These are phyloP conservation scores for Atta cephalotes DNA, from an alignment of 1,140 invertebrate species.

Conservation along the genomic window DNA sequence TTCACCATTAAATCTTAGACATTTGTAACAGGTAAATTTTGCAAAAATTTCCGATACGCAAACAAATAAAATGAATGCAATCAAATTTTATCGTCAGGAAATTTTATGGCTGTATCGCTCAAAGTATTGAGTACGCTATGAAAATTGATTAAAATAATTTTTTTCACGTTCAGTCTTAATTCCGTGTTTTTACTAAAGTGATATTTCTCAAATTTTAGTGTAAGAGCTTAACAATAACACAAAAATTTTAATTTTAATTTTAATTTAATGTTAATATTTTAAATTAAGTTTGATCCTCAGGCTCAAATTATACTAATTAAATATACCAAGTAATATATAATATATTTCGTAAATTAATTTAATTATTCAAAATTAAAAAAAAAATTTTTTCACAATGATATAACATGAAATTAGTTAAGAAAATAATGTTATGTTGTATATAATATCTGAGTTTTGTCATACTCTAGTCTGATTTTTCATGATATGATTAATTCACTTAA, in stretches of 20 bases:
- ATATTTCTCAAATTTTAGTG: background rate
- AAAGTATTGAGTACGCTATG: background rate
- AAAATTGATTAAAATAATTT: background rate
- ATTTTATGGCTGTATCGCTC: background rate
- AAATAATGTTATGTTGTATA: background rate
- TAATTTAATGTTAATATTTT: background rate
- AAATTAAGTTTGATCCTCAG: background rate
- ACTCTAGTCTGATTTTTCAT: background rate
- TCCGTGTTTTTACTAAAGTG: background rate
- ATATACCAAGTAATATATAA: no score
- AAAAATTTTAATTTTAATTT: background rate
- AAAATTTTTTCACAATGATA: background rate
- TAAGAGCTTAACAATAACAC: background rate
- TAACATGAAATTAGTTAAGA: background rate
- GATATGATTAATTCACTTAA: no score
- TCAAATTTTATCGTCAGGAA: background rate
- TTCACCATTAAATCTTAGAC: background rate
- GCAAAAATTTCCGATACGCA: background rate
- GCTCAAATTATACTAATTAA: background rate
- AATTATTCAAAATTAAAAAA: background rate
- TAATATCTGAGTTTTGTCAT: background rate
- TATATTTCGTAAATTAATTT: no score
- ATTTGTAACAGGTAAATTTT: background rate
- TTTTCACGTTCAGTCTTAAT: background rate
- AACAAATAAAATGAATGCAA: background rate